These are phyloP conservation scores for Agrochola lychnidis DNA, from an alignment of 2,888 invertebrate species.

Conservation along the genomic window DNA sequence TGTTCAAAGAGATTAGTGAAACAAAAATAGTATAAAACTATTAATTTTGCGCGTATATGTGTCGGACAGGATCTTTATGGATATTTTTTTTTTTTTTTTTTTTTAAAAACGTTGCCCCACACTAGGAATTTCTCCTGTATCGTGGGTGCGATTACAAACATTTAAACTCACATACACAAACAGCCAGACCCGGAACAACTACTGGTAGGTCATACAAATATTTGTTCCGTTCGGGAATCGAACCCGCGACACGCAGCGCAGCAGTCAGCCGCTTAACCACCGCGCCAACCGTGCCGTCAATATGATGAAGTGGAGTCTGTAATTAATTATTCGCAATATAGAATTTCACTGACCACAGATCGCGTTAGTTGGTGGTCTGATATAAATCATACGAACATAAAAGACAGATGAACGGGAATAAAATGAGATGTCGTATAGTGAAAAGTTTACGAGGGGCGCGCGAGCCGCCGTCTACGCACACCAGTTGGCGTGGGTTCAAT, in stretches of 20 bases:
- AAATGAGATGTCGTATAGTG: conserved; percentile 87
- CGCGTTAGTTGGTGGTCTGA: conserved; percentile 55
- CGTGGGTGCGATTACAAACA: no score
- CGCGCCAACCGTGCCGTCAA: no score
- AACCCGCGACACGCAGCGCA: no score
- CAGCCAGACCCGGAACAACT: no score
- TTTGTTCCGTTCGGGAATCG: no score
- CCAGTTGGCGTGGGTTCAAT: conserved; percentile 89
- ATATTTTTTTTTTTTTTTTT: no score
- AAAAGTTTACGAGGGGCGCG: conserved; percentile 85
- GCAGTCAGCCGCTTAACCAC: no score
- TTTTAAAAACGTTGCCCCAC: no score
- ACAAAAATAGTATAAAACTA: conserved; percentile 15
- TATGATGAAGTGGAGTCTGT: conserved; percentile 18
- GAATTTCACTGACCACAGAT: conserved; percentile 68
- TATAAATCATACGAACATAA: conserved; percentile 83
- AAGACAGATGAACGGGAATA: conserved; percentile 82
- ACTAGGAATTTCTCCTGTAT: no score
- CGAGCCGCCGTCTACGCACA: conserved; percentile 88
- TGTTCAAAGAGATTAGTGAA: conserved; percentile 20
- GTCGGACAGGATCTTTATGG: conserved; percentile 22
- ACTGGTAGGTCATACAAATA: no score
- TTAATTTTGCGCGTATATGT: conserved; percentile 28
- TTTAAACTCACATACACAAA: no score
- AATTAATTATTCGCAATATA: conserved; percentile 71